Evolutionary conservation across 2,113 vertebrate genomes (phyloP).

Genomic region (Phrynocephalus versicolor): DNA sequence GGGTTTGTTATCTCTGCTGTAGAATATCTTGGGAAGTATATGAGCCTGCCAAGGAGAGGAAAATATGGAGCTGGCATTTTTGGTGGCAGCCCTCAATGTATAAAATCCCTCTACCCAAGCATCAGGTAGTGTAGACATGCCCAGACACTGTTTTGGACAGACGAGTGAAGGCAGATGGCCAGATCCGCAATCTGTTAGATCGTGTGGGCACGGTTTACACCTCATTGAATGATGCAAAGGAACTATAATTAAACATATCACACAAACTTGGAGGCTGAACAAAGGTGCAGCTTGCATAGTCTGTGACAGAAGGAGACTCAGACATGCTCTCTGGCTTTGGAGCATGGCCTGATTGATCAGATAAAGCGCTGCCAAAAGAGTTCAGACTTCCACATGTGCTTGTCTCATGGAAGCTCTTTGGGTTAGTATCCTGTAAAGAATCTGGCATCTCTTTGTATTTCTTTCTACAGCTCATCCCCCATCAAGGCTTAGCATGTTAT

Average conservation of each 20-base stretch:
- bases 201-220: conserved; percentile 39
- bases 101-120: neutral
- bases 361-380: conserved; percentile 36
- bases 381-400: neutral
- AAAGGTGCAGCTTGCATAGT: conserved; percentile 35
- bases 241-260: conserved; percentile 39
- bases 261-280: conserved; percentile 39
- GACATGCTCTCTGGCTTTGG: conserved; percentile 25
- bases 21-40: neutral
- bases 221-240: conserved; percentile 28
- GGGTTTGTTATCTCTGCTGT: neutral
- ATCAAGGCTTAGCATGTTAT: conserved; percentile 10
- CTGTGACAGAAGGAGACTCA: conserved; percentile 40
- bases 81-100: neutral
- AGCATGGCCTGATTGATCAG: conserved; percentile 39
- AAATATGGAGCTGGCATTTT: neutral
- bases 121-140: conserved; percentile 25
- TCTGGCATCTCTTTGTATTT: neutral
- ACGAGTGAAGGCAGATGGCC: conserved; percentile 11
- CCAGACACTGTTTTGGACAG: neutral
- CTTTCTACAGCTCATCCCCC: neutral
- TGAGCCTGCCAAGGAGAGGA: neutral
- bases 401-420: conserved; percentile 23
- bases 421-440: conserved; percentile 17
- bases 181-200: conserved; percentile 18